These are phyloP conservation scores for Amblyopsis hoosieri DNA, from an alignment of 2,797 vertebrate species.

Conservation along the genomic window DNA sequence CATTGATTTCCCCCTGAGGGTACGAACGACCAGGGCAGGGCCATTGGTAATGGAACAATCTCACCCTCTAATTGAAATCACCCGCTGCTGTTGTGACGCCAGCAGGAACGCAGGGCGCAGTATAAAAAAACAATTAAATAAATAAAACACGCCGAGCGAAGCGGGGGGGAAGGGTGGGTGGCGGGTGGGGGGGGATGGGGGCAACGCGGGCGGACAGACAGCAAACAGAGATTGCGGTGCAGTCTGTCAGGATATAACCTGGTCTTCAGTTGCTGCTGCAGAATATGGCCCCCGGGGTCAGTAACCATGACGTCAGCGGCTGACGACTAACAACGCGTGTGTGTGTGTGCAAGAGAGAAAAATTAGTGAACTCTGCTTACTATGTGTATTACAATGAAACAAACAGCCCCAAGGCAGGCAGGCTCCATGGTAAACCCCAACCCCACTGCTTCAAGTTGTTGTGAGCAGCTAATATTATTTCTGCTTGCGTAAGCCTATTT, in stretches of 20 bases:
- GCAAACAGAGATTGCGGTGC: too few relatives aligned
- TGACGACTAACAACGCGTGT: constrained; percentile 1
- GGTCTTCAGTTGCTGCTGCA: not conserved
- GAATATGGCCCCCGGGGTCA: not conserved
- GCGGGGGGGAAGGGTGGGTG: too few relatives aligned
- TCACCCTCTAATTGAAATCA: not conserved
- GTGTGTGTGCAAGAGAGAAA: not conserved
- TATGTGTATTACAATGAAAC: constrained; percentile 42
- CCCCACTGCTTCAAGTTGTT: constrained; percentile 28
- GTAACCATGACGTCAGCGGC: not conserved
- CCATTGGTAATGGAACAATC: constrained; percentile 16
- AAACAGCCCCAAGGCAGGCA: constrained; percentile 42
- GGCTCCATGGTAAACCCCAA: constrained; percentile 2
- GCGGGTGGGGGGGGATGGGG: too few relatives aligned
- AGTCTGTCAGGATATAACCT: too few relatives aligned
- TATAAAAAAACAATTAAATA: too few relatives aligned
- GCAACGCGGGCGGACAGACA: too few relatives aligned
- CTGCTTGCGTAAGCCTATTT: constrained; percentile 16
- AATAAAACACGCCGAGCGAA: too few relatives aligned
- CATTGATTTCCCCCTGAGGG: constrained; percentile 38
- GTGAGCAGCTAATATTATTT: constrained; percentile 53
- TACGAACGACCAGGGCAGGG: constrained; percentile 4
- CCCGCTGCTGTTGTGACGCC: not conserved
- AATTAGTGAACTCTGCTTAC: constrained; percentile 37
- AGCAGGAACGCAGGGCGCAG: too few relatives aligned